phyloP scores from a whole-genome alignment of 2,113 vertebrate genomes.

The Polyodon spathula region DNA sequence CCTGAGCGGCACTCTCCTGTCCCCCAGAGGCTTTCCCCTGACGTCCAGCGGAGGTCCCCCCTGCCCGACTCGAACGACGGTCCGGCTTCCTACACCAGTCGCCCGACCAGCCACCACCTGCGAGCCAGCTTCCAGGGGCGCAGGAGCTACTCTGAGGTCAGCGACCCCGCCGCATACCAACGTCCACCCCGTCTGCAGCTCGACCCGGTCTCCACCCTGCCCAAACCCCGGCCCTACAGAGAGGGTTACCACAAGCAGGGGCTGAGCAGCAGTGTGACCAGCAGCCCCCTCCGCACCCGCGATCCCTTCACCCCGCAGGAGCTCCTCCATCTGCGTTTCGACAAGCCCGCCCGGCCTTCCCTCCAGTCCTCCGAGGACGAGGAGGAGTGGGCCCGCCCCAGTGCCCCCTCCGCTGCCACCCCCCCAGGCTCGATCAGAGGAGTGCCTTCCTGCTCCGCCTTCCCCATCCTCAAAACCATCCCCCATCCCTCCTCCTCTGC shows the following conservation, averaged over 20 bases:
- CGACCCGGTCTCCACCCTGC: slow-evolving; percentile 79
- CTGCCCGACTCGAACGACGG: slow-evolving; percentile 60
- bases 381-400: slow-evolving; percentile 72
- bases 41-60: slow-evolving; percentile 7
- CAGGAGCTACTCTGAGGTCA: slow-evolving; percentile 88
- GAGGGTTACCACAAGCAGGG: slow-evolving; percentile 63
- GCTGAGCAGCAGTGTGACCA: slow-evolving; percentile 45
- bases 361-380: slow-evolving; percentile 84
- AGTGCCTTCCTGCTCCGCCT: slow-evolving; percentile 81
- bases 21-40: too few species aligned
- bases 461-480: slow-evolving; percentile 69
- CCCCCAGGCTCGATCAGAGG: slow-evolving; percentile 75
- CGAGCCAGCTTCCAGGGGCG: slow-evolving; percentile 89
- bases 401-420: slow-evolving; percentile 50
- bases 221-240: slow-evolving; percentile 79
- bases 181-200: slow-evolving; percentile 71
- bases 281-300: slow-evolving; percentile 60
- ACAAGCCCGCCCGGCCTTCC: slow-evolving; percentile 45
- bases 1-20: slow-evolving; percentile 56
- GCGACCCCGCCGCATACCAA: slow-evolving; percentile 76
- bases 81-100: slow-evolving; percentile 70
- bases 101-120: slow-evolving; percentile 76
- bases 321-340: slow-evolving; percentile 74
- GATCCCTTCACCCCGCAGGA: slow-evolving; percentile 81
- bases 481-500: slow-evolving; percentile 57